Conservation (phyloP, 2,797 vertebrate species). For the Aldrovandia affinis region DNA sequence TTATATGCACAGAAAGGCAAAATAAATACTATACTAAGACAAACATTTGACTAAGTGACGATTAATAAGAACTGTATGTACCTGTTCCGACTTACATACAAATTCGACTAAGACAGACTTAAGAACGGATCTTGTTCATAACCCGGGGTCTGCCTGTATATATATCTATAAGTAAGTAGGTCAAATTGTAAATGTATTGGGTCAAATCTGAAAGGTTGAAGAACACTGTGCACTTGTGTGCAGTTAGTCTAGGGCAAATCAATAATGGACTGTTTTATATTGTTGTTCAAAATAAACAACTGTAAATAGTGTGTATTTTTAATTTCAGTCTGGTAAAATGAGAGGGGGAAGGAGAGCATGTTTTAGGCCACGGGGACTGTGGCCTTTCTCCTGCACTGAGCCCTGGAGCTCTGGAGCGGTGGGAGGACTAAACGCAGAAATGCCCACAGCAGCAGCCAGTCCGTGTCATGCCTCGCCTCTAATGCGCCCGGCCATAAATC, state of each 20-base stretch:
- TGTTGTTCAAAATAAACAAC: not conserved
- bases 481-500: conserved; percentile 35
- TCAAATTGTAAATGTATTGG: not conserved
- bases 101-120: no score
- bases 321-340: not conserved
- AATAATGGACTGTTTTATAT: not conserved
- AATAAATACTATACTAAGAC: no score
- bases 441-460: not conserved
- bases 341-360: not conserved
- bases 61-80: no score
- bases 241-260: no score
- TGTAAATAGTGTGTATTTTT: not conserved
- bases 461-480: conserved; percentile 19
- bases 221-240: no score
- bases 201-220: not conserved
- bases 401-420: not conserved
- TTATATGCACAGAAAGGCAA: no score
- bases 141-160: no score
- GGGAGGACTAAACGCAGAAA: not conserved
- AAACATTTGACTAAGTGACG: no score
- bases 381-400: not conserved
- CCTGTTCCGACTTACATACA: no score
- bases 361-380: not conserved
- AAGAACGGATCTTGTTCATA: no score
- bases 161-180: not conserved